Conservation (phyloP, 2,888 invertebrate species). For the Drosophila atroscutellata region DNA sequence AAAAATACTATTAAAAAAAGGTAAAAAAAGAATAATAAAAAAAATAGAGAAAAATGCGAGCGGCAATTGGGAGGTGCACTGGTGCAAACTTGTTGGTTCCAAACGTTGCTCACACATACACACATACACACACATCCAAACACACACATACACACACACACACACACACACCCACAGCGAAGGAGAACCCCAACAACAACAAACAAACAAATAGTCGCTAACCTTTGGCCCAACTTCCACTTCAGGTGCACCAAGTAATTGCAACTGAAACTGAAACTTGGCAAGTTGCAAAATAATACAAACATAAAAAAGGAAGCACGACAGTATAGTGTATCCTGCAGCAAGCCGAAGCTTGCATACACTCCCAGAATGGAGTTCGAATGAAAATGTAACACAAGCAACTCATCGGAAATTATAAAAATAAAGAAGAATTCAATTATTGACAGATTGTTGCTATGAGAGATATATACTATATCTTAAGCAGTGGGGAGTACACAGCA, state of each 20-base stretch:
- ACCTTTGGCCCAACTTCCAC: constrained; percentile 73
- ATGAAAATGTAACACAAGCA: neutral
- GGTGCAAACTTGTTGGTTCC: constrained; percentile 26
- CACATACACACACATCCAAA: constrained; percentile 14
- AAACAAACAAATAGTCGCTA: constrained; percentile 70
- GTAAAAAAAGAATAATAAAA: constrained; percentile 1
- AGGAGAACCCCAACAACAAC: constrained; percentile 34
- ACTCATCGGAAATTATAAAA: neutral
- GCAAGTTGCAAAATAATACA: constrained; percentile 58
- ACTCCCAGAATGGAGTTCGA: neutral
- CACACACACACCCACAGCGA: constrained; percentile 7
- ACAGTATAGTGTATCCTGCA: neutral
- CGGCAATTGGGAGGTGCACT: constrained; percentile 34
- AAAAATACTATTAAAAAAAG: constrained; percentile 16
- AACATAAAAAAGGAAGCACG: constrained; percentile 1
- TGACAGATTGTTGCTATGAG: neutral
- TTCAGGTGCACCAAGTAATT: constrained; percentile 77
- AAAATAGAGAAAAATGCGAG: constrained; percentile 33
- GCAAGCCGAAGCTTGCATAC: neutral
- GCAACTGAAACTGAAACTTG: constrained; percentile 77
- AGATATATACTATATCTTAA: no score
- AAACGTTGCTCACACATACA: constrained; percentile 34
- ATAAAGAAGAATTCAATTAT: neutral
- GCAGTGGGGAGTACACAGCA: no score
- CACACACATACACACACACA: constrained; percentile 26